A percentile compares a stretch with the other conserved stretches of the same genome.
These are phyloP conservation scores for Drosophila lacicola DNA, from an alignment of 2,888 invertebrate species.

Conservation along the genomic window DNA sequence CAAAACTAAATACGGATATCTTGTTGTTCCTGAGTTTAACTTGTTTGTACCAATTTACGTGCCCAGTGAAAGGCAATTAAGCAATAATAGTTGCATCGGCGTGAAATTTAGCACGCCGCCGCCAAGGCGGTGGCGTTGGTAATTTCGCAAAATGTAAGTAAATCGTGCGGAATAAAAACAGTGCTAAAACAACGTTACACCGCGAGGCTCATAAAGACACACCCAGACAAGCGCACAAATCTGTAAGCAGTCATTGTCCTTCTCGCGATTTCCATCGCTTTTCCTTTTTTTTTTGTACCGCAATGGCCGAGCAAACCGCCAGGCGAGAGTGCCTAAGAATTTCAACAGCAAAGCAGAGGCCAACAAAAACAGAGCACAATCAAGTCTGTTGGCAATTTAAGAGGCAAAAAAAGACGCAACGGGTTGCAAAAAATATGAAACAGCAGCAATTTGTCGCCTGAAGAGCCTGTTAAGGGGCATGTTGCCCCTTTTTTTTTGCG, in stretches of 20 bases:
- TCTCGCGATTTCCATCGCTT: constrained; percentile 9
- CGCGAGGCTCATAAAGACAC: background rate
- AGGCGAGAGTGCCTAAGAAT: constrained; percentile 29
- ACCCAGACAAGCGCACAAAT: background rate
- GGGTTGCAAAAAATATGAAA: constrained; percentile 9
- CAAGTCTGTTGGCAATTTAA: background rate
- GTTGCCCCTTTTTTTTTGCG: constrained; percentile 11
- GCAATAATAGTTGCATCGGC: background rate
- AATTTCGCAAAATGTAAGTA: constrained; percentile 41
- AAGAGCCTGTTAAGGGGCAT: constrained; percentile 4
- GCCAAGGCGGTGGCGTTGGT: constrained; percentile 58
- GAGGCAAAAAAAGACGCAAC: constrained; percentile 4
- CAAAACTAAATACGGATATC: background rate
- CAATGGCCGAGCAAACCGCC: constrained; percentile 1
- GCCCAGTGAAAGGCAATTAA: background rate
- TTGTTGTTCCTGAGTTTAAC: background rate
- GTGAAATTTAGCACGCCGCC: constrained; percentile 36
- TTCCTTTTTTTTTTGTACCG: constrained; percentile 1
- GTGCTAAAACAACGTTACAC: background rate
- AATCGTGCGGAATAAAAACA: background rate
- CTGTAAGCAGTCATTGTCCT: background rate
- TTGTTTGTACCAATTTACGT: background rate
- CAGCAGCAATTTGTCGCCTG: constrained; percentile 11
- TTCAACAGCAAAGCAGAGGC: constrained; percentile 39
- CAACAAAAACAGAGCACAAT: constrained; percentile 57